Evolutionary conservation across 2,797 vertebrate species (phyloP), one percentile per base, ranked within the genome.

Genomic region (Oceanodroma leucorhoa): DNA sequence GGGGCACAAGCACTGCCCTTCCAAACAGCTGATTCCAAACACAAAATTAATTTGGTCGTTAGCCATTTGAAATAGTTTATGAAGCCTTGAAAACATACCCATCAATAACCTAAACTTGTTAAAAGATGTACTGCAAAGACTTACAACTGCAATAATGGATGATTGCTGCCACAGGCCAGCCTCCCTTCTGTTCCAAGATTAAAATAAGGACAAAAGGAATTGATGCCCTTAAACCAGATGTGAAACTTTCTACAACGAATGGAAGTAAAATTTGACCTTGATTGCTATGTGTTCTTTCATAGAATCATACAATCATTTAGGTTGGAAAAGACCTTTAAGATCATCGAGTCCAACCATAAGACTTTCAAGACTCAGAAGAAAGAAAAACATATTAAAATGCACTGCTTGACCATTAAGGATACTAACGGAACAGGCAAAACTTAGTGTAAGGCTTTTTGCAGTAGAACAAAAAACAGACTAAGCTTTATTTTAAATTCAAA

Each of bases 21-120:
- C 67, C 90, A 92, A 83, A 77, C n/a, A 95, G 85, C 4, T 61
- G 71, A 96, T 85, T 95, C 92, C 61, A 93, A 96, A 96, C 38
- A 92, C 15, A 87, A 94, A 93, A 76, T 26, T 87, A 81, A 94
- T 94, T 88, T 84, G 58, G 54, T 90, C 81, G 78, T 90, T 50
- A 93, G 58, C 16, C 78, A 94, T 83, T 91, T 90, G 27, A 58
- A 81, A 41, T 12, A 70, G 23, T 82, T 75, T 87, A 71, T 55
- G 89, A 89, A 83, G 50, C 34, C 60, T 77, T 55, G 45, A 82
- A 85, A 93, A 95, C 34, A 82, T 20, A 92, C 11, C 29, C 32
- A 87, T 83, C 80, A 60, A 57, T 62, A 84, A 93, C 38, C 24
- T 70, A 50, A 62, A 53, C 73, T 79, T 87, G 43, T 83, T 71